These are phyloP conservation scores for Drosophila elegans DNA, from an alignment of 1,140 invertebrate species.

Conservation along the genomic window DNA sequence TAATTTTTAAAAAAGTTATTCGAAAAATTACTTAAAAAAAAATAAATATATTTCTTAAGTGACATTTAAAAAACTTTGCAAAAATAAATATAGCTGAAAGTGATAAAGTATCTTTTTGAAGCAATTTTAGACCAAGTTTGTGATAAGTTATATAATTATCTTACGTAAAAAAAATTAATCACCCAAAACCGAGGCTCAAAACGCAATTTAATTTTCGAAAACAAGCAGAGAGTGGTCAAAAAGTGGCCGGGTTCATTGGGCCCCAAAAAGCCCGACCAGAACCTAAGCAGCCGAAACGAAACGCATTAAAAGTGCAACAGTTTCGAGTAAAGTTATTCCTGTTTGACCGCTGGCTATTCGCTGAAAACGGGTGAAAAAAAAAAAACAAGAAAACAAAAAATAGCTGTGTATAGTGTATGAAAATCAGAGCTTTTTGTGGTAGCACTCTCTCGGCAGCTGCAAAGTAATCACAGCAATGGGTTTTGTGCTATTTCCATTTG, in stretches of 20 bases:
- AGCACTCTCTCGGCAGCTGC: slow-evolving; percentile 17
- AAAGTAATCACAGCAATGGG: slow-evolving; percentile 79
- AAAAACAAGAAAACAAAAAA: not conserved
- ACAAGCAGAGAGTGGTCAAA: slow-evolving; percentile 10
- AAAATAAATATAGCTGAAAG: too few relatives aligned
- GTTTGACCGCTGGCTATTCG: slow-evolving; percentile 46
- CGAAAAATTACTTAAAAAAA: too few relatives aligned
- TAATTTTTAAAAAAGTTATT: too few relatives aligned
- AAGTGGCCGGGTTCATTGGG: slow-evolving; percentile 31
- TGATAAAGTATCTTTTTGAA: too few relatives aligned
- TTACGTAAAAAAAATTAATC: too few relatives aligned
- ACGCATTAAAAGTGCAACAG: slow-evolving; percentile 78
- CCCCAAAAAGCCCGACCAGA: slow-evolving; percentile 30
- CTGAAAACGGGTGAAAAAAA: slow-evolving; percentile 13
- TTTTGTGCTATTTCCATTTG: slow-evolving; percentile 76
- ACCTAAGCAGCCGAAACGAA: slow-evolving; percentile 69
- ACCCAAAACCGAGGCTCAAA: not conserved
- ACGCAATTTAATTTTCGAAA: slow-evolving; percentile 10
- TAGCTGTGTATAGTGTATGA: not conserved
- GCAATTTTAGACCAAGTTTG: too few relatives aligned
- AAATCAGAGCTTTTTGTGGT: slow-evolving; percentile 29
- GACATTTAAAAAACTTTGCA: too few relatives aligned
- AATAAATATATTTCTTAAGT: too few relatives aligned
- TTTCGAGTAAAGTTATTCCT: slow-evolving; percentile 56
- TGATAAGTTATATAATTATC: too few relatives aligned